phyloP scores from a whole-genome alignment of 1,140 invertebrate species.

The Trichonephila clavipes region DNA sequence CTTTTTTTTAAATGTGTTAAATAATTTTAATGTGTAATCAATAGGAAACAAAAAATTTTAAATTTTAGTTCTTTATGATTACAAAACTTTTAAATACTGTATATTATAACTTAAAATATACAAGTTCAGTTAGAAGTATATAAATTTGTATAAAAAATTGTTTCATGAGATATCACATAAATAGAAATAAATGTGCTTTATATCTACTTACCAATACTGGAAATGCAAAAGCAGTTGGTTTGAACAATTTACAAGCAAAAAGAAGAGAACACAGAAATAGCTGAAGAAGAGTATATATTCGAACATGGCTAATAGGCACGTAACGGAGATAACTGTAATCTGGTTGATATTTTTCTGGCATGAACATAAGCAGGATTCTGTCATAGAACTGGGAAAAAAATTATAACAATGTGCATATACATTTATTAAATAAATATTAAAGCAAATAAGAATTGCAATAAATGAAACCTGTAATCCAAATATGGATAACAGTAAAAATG shows the following conservation, averaged over 20 bases:
- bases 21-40: too few relatives aligned
- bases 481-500: not conserved
- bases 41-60: too few relatives aligned
- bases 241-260: constrained; percentile 64
- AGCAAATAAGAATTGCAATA: too few relatives aligned
- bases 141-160: too few relatives aligned
- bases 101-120: too few relatives aligned
- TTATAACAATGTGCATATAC: not conserved
- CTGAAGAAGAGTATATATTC: constrained; percentile 83
- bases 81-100: too few relatives aligned
- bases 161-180: too few relatives aligned
- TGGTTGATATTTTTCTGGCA: constrained; percentile 84
- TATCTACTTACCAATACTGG: constrained; percentile 60
- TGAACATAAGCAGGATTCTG: constrained; percentile 82
- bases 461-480: not conserved
- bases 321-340: constrained; percentile 83
- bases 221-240: constrained; percentile 68
- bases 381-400: constrained; percentile 81
- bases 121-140: too few relatives aligned
- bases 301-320: constrained; percentile 82
- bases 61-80: too few relatives aligned
- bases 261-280: constrained; percentile 44
- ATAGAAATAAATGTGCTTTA: too few relatives aligned
- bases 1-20: too few relatives aligned
- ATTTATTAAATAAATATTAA: too few relatives aligned